Conservation (phyloP, 1,140 invertebrate species). For the Caerostris extrusa region DNA sequence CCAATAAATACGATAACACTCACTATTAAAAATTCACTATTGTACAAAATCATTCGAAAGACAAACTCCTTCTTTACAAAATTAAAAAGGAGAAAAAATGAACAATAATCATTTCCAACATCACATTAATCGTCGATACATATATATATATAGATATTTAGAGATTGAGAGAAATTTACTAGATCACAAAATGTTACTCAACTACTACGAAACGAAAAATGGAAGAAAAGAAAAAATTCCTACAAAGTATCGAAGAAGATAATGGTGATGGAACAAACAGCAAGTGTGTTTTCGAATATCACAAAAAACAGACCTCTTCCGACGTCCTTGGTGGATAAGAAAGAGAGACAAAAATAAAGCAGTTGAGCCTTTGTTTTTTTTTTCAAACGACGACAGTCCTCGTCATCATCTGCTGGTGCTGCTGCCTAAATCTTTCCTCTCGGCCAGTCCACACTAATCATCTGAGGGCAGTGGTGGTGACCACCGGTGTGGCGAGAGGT, state of each 20-base stretch:
- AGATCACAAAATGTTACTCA: slow-evolving; percentile 10
- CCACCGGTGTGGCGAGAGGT: slow-evolving; percentile 23
- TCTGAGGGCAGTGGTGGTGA: slow-evolving; percentile 71
- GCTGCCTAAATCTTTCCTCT: slow-evolving; percentile 4
- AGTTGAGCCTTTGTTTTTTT: not conserved
- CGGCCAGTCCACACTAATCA: slow-evolving; percentile 37
- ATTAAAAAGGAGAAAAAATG: not conserved
- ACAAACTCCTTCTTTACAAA: not conserved
- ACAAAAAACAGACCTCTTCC: slow-evolving; percentile 29
- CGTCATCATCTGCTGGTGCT: not conserved
- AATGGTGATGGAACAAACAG: slow-evolving; percentile 22
- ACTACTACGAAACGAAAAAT: not conserved
- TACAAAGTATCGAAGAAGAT: slow-evolving; percentile 4
- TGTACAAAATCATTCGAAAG: not conserved
- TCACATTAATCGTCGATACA: not conserved
- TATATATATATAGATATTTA: too few species aligned
- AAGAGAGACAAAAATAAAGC: slow-evolving; percentile 3
- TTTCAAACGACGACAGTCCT: not conserved
- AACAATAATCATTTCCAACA: not conserved
- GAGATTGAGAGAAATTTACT: not conserved
- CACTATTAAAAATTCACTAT: not conserved
- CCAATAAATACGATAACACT: not conserved
- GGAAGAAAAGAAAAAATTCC: not conserved
- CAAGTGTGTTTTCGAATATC: slow-evolving; percentile 26
- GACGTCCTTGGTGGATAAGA: not conserved